These are phyloP conservation scores for Gallinago solitaria DNA, from an alignment of 2,797 vertebrate species.

Conservation along the genomic window DNA sequence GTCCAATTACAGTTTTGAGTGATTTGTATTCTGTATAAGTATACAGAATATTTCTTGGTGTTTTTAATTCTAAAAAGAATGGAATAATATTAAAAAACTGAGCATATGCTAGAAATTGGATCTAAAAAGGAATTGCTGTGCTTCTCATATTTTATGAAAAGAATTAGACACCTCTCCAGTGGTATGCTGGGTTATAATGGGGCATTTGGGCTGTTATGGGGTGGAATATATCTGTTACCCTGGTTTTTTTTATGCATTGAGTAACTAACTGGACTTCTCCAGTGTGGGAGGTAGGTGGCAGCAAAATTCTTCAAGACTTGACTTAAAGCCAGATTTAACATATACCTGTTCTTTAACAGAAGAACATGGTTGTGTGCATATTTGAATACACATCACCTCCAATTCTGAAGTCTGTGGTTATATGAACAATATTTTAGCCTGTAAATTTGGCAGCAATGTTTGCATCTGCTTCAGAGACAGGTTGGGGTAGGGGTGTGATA, in stretches of 20 bases:
- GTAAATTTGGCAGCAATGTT: not conserved
- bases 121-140: not conserved
- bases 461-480: not conserved
- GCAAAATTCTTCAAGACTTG: not conserved
- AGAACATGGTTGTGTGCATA: rapidly evolving
- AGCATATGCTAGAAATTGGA: not conserved
- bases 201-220: not conserved
- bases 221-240: not conserved
- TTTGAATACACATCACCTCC: not conserved
- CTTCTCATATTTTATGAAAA: not conserved
- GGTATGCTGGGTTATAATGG: not conserved
- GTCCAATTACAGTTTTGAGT: not conserved
- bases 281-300: constrained; percentile 23
- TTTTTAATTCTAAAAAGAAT: not conserved
- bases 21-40: not conserved
- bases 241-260: not conserved
- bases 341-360: too few species aligned
- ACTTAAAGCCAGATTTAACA: too few species aligned
- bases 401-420: not conserved
- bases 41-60: not conserved
- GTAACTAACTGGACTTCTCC: not conserved
- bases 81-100: not conserved
- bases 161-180: not conserved
- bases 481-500: not conserved
- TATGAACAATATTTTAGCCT: not conserved